phyloP scores from a whole-genome alignment of 2,113 vertebrate species.

The Lethenteron camtschaticum region DNA sequence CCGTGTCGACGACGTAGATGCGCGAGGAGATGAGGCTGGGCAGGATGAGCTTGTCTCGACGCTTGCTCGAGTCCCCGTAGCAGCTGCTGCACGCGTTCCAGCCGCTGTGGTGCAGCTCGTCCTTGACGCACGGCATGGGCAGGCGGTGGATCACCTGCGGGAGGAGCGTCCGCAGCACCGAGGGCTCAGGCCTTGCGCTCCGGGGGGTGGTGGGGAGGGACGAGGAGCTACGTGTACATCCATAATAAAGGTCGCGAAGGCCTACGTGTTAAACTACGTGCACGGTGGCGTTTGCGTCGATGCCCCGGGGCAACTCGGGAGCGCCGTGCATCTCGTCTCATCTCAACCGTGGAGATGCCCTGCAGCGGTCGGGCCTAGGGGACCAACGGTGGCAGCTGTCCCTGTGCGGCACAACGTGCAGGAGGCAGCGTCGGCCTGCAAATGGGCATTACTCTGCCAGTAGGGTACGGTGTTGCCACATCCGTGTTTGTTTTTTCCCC shows the following conservation, averaged over 20 bases:
- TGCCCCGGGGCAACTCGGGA: neutral
- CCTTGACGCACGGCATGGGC: conserved; percentile 49
- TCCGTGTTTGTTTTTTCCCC: too few species aligned
- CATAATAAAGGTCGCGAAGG: too few species aligned
- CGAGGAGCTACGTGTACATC: too few species aligned
- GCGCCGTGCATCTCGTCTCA: neutral
- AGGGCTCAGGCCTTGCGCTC: too few species aligned
- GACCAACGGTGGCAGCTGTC: too few species aligned
- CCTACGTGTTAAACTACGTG: too few species aligned
- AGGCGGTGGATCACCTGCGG: conserved; percentile 64
- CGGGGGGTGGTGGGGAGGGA: too few species aligned
- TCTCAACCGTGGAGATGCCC: neutral
- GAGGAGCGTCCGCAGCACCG: neutral
- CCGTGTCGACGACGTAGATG: conserved; percentile 56
- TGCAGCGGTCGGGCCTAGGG: too few species aligned
- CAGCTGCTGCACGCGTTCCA: conserved; percentile 95
- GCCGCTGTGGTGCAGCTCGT: conserved; percentile 69
- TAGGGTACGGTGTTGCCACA: too few species aligned
- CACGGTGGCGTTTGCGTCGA: neutral
- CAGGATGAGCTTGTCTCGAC: conserved; percentile 40
- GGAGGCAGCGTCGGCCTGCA: too few species aligned
- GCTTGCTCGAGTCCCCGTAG: conserved; percentile 36
- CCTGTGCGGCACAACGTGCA: too few species aligned
- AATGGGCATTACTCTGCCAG: too few species aligned
- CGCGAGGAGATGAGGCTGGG: conserved; percentile 57